Conservation (phyloP, 2,888 invertebrate species). For the Drosophila borealis region DNA sequence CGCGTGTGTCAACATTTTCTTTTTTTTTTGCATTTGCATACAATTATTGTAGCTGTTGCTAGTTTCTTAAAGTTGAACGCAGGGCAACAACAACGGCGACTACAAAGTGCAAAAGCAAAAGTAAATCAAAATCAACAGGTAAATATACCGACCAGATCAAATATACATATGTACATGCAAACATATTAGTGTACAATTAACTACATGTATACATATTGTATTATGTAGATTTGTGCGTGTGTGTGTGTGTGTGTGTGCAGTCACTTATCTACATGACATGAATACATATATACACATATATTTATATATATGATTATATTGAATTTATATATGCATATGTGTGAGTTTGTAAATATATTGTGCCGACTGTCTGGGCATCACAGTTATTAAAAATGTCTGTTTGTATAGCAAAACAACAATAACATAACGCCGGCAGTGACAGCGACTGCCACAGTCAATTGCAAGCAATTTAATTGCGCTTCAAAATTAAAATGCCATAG, state of each 20-base stretch:
- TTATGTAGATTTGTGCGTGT: background rate
- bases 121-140: conserved; percentile 72
- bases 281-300: conserved; percentile 24
- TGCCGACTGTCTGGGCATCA: conserved; percentile 24
- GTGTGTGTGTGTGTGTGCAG: conserved; percentile 8
- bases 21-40: conserved; percentile 43
- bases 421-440: conserved; percentile 50
- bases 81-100: conserved; percentile 36
- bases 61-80: conserved; percentile 13
- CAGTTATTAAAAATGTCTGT: conserved; percentile 69
- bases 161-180: conserved; percentile 6
- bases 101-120: conserved; percentile 32
- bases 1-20: conserved; percentile 54
- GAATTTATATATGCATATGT: background rate
- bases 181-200: conserved; percentile 15
- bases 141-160: conserved; percentile 58
- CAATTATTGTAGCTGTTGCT: conserved; percentile 34
- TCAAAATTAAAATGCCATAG: conserved; percentile 28
- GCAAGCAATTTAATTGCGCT: conserved; percentile 52
- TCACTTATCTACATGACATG: conserved; percentile 34
- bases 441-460: conserved; percentile 31
- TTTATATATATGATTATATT: background rate
- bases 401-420: conserved; percentile 16
- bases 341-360: background rate
- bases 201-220: background rate